These are phyloP conservation scores for Hyaena hyaena DNA, from an alignment of 2,113 vertebrate genomes.

Conservation along the genomic window DNA sequence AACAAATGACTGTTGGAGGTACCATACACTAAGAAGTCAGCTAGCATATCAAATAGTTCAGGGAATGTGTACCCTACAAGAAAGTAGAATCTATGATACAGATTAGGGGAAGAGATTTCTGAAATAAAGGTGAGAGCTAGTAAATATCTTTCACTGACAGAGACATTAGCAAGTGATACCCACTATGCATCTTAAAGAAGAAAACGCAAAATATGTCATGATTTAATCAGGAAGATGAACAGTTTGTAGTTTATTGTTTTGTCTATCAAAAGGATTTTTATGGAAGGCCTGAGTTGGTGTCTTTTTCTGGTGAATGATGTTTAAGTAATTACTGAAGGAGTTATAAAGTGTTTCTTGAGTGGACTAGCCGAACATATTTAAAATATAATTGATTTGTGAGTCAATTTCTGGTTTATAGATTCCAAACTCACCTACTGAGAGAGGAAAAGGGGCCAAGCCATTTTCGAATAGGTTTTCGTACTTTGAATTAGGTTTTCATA, in stretches of 20 bases:
- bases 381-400: not conserved
- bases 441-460: not conserved
- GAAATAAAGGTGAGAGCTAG: not conserved
- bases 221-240: not conserved
- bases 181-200: not conserved
- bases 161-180: not conserved
- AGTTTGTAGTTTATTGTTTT: not conserved
- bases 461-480: not conserved
- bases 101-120: not conserved
- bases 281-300: not conserved
- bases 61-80: not conserved
- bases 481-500: not conserved
- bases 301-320: not conserved
- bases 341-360: not conserved
- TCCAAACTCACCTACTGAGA: not conserved
- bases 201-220: not conserved
- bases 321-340: constrained; percentile 33
- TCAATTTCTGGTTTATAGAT: not conserved
- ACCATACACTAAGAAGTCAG: not conserved
- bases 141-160: not conserved
- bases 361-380: not conserved
- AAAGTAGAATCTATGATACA: not conserved
- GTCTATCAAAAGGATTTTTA: not conserved
- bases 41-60: not conserved
- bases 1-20: not conserved